phyloP scores from a whole-genome alignment of 2,888 invertebrate species.

The Colletes collaris region DNA sequence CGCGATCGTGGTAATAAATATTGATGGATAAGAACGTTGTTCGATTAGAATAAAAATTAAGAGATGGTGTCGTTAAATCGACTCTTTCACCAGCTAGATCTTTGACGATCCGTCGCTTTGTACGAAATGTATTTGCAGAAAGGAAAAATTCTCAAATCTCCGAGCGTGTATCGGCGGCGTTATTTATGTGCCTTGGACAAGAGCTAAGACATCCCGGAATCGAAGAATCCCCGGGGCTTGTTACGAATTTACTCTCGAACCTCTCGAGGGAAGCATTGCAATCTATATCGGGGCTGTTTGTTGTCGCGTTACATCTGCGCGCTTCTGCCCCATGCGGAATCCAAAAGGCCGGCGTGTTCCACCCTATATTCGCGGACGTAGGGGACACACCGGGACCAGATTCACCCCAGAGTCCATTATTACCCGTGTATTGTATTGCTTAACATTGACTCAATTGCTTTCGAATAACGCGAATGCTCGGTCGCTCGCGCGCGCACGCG shows the following conservation, averaged over 20 bases:
- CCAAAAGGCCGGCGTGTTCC: constrained; percentile 66
- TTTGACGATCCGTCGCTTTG: no score
- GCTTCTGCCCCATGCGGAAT: constrained; percentile 73
- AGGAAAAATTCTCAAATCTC: no score
- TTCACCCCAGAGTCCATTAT: constrained; percentile 82
- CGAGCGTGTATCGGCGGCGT: constrained; percentile 12
- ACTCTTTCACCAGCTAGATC: no score
- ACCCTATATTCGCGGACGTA: constrained; percentile 67
- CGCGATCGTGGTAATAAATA: no score
- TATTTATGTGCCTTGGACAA: constrained; percentile 51
- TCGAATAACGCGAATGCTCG: constrained; percentile 78
- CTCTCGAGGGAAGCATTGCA: constrained; percentile 71
- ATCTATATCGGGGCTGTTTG: constrained; percentile 79
- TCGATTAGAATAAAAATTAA: no score
- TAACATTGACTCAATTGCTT: constrained; percentile 83
- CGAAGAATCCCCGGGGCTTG: constrained; percentile 64
- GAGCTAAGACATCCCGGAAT: constrained; percentile 41
- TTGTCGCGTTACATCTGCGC: constrained; percentile 82
- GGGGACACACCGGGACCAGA: constrained; percentile 75
- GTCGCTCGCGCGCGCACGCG: constrained; percentile 50
- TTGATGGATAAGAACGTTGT: no score
- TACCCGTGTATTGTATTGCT: constrained; percentile 83
- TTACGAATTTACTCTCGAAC: constrained; percentile 72
- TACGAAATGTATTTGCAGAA: no score
- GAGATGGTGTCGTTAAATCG: no score